Percentiles rank a stretch among this genome's conserved stretches.
Conservation (phyloP, 1,140 invertebrate species). For the Drosophila murphyi region DNA sequence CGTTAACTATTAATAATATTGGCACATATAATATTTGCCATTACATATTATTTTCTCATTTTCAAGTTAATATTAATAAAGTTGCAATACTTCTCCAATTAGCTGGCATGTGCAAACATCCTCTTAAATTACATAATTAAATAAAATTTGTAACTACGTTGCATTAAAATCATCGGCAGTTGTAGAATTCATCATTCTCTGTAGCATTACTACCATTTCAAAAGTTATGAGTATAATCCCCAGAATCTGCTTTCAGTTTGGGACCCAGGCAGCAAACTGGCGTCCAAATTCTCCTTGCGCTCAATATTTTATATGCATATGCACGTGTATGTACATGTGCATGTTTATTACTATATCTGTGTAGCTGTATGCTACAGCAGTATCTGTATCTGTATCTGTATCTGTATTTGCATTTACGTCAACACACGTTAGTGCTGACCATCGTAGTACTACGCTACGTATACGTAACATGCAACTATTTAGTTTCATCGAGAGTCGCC, state of each 20-base stretch:
- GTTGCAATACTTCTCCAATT: background rate
- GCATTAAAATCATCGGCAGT: background rate
- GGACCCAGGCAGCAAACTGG: slow-evolving; percentile 23
- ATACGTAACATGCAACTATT: slow-evolving; percentile 75
- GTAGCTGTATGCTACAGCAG: slow-evolving; percentile 11
- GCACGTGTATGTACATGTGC: slow-evolving; percentile 22
- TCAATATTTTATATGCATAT: slow-evolving; percentile 76
- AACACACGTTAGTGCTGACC: slow-evolving; percentile 32
- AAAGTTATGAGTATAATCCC: slow-evolving; percentile 13
- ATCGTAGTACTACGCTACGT: slow-evolving; percentile 63
- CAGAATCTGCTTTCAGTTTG: background rate
- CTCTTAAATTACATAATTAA: background rate
- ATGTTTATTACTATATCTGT: slow-evolving; percentile 35
- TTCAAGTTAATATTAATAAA: too few species aligned
- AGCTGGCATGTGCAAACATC: background rate
- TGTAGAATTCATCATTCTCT: background rate
- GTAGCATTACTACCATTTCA: background rate
- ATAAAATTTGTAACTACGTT: slow-evolving; percentile 22
- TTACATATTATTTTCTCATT: too few species aligned
- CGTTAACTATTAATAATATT: too few species aligned
- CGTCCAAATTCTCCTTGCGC: slow-evolving; percentile 59
- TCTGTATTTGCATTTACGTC: slow-evolving; percentile 67
- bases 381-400: slow-evolving; percentile 25
- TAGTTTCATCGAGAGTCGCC: slow-evolving; percentile 40
- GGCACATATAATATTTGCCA: too few species aligned